Evolutionary conservation across 2,888 invertebrate species (phyloP).

Genomic region (Scaptomyza flava): DNA sequence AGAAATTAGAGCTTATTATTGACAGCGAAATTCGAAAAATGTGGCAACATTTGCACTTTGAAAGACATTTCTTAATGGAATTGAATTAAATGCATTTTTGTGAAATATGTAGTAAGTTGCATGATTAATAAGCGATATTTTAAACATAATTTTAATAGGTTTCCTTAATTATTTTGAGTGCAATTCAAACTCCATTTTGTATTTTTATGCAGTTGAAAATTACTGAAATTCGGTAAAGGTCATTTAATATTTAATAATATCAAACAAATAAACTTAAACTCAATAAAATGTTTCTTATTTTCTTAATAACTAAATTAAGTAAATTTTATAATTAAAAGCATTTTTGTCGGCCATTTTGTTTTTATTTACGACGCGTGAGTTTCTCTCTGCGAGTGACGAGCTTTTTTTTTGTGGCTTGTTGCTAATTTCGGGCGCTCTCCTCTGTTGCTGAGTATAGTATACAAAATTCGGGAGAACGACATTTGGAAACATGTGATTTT

Average conservation of each 20-base stretch:
- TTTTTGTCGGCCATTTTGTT: conserved; percentile 62
- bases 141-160: too few relatives aligned
- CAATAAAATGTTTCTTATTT: not conserved
- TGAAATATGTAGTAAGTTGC: not conserved
- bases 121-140: not conserved
- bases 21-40: not conserved
- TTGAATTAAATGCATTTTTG: not conserved
- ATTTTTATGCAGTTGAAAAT: not conserved
- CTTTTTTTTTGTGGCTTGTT: conserved; percentile 43
- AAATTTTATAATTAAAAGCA: not conserved
- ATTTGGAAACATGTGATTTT: conserved; percentile 52
- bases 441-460: conserved; percentile 26
- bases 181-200: conserved; percentile 59
- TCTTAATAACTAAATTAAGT: not conserved
- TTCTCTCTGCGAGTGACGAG: conserved; percentile 42
- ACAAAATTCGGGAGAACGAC: conserved; percentile 19
- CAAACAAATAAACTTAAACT: not conserved
- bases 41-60: not conserved
- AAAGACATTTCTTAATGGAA: not conserved
- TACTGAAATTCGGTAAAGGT: not conserved
- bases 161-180: not conserved
- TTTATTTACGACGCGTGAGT: conserved; percentile 46
- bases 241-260: not conserved
- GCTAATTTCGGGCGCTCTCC: conserved; percentile 60
- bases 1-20: not conserved